Evolutionary conservation across 2,797 vertebrate species (phyloP), one percentile per base, ranked within the genome.

Genomic region (Poecilia wingei): DNA sequence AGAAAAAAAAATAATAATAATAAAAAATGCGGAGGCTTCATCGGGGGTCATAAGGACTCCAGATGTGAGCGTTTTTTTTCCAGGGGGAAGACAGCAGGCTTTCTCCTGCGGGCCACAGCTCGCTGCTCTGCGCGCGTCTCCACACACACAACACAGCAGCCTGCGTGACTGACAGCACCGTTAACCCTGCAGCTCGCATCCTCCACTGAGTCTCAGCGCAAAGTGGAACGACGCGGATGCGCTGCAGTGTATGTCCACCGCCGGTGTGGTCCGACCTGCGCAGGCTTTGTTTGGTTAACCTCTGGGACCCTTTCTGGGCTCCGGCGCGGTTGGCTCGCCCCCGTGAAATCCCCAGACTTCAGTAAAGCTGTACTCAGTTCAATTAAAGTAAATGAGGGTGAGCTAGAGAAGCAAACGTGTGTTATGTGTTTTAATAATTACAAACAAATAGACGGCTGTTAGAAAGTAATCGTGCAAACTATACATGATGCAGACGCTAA

Each of bases 251-350:
- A 14, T 94, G 94, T 94, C 95, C 96, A 96, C 77, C 96, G 96
- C 94, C 96, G 86, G 97, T 98, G 97, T 97, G 97, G 97, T 97
- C 97, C 96, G 95, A 96, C 94, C 93, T 94, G 97, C 96, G 86
- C 96, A 94, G 96, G 92, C 96, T 97, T 96, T 98, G 97, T 98
- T 98, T 98, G 84, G 95, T 95, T 98, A 97, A 98, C 97, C 97
- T 95, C 94, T 87, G 87, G 89, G 96, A 97, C 96, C 97, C 87
- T 79, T 68, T 77, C 81, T 25, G 80, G 92, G 94, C 96, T 98
- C 96, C 96, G 95, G 96, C 96, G 90, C 93, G 93, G 93, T 69
- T 73, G 77, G 18, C 87, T 85, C 82, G 84, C 84, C 86, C 87
- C 87, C 91, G 76, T 92, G 82, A 93, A 96, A 90, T 90, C 91